Evolutionary conservation across 2,113 vertebrate species (phyloP), one percentile per base, ranked within the genome.

Genomic region (Atlantisia rogersi): DNA sequence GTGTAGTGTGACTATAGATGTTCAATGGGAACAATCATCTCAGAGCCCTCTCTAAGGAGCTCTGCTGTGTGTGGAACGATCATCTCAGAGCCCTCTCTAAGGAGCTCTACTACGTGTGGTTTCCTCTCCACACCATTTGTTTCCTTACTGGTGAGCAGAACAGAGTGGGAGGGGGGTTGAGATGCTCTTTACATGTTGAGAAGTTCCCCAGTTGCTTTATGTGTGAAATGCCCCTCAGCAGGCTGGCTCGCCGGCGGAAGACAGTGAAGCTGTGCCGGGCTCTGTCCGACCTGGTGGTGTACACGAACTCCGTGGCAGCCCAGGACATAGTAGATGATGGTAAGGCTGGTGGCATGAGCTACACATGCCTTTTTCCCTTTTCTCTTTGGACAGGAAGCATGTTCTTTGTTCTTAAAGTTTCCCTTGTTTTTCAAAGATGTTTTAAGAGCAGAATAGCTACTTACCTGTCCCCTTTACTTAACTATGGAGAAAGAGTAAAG

Each of bases 201-300:
- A 76, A 67, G 9, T 6, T 53, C 5, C 32, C 0, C 0, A 16
- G 44, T 32, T 8, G 28, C 18, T 69, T 62, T 50, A 7, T 39
- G 2, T 78, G 21, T 56, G 26, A 52, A 53, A 31, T 22, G 5
- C 19, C 16, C 16, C 26, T 52, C 68, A 37, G 26, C 91, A 99
- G 99, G 93, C 93, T 98, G 80, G 98, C 98, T 52, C 98, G 98
- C 44, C 98, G 99, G 82, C 98, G 99, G 94, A 99, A 98, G 97
- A 99, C 99, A 0, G 99, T 99, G 98, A 99, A 99, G 90, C 98
- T 99, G 69, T 99, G 99, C 76, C 98, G 99, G 77, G 99, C 99
- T 81, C 98, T 99, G 37, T 99, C 99, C 6, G 99, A 99, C 91
- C 97, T 99, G 52, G 99, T 99, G 89, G 98, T 99, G 40, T 99